These are phyloP conservation scores for Drosophila emarginata DNA, from an alignment of 2,888 invertebrate species.

Conservation along the genomic window DNA sequence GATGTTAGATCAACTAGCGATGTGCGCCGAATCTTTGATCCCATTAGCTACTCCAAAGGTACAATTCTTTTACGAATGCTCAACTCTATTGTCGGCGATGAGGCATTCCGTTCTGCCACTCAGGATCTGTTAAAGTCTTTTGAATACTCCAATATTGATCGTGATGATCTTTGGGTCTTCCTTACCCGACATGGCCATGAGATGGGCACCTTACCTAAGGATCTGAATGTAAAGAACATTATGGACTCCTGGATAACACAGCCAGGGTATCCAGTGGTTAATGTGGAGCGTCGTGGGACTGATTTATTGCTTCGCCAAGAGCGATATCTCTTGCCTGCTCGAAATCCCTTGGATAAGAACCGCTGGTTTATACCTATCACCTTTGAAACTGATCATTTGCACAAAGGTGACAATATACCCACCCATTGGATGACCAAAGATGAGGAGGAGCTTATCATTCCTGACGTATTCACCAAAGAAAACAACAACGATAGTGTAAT, in stretches of 20 bases:
- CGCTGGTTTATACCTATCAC: slow-evolving; percentile 82
- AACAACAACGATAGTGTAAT: slow-evolving; percentile 75
- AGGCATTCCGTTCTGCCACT: slow-evolving; percentile 84
- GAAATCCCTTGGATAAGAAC: slow-evolving; percentile 74
- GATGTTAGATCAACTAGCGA: slow-evolving; percentile 85
- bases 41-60: slow-evolving; percentile 89
- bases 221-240: slow-evolving; percentile 84
- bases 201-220: slow-evolving; percentile 79
- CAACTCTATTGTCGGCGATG: slow-evolving; percentile 87
- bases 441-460: slow-evolving; percentile 73
- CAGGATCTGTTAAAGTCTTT: slow-evolving; percentile 84
- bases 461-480: slow-evolving; percentile 72
- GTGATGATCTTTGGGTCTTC: slow-evolving; percentile 86
- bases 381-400: slow-evolving; percentile 78
- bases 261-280: slow-evolving; percentile 87
- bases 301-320: slow-evolving; percentile 78
- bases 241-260: slow-evolving; percentile 88
- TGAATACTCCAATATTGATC: slow-evolving; percentile 85
- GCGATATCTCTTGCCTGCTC: slow-evolving; percentile 79
- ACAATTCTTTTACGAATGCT: slow-evolving; percentile 89
- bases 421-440: slow-evolving; percentile 80
- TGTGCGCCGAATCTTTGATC: slow-evolving; percentile 87
- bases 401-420: slow-evolving; percentile 76
- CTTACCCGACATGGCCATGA: slow-evolving; percentile 85
- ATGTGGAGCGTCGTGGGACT: slow-evolving; percentile 82